Conservation (phyloP, 2,113 vertebrate genomes). For the Alexandromys fortis region DNA sequence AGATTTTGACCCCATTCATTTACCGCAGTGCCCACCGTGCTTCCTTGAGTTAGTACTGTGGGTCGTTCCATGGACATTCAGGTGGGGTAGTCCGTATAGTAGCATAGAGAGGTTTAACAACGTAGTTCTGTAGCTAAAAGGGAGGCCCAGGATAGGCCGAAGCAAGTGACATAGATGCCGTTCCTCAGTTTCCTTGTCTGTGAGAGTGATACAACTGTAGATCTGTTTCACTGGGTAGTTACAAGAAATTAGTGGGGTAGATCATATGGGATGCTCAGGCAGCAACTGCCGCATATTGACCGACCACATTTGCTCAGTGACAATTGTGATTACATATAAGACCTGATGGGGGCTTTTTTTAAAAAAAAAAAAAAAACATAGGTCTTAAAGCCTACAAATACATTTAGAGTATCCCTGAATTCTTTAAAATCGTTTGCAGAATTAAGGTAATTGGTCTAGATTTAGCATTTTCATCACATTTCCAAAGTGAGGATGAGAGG, state of each 20-base stretch:
- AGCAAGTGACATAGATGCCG: neutral
- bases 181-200: neutral
- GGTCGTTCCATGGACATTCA: neutral
- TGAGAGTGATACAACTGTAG: neutral
- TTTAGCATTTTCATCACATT: neutral
- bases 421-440: neutral
- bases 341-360: neutral
- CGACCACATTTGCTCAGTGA: neutral
- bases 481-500: neutral
- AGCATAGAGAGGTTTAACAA: neutral
- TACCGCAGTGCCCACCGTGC: neutral
- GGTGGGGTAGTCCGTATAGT: too few relatives aligned
- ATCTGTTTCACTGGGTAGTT: neutral
- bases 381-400: neutral
- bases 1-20: neutral
- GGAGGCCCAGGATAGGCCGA: neutral
- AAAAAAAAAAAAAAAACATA: too few relatives aligned
- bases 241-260: neutral
- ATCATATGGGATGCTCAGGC: neutral
- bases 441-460: neutral
- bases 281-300: neutral
- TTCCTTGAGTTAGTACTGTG: neutral
- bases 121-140: neutral
- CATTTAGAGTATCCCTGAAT: neutral
- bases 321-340: neutral